Base-by-base conservation (phyloP, 2,113 vertebrate genomes). In the Passer domesticus region DNA sequence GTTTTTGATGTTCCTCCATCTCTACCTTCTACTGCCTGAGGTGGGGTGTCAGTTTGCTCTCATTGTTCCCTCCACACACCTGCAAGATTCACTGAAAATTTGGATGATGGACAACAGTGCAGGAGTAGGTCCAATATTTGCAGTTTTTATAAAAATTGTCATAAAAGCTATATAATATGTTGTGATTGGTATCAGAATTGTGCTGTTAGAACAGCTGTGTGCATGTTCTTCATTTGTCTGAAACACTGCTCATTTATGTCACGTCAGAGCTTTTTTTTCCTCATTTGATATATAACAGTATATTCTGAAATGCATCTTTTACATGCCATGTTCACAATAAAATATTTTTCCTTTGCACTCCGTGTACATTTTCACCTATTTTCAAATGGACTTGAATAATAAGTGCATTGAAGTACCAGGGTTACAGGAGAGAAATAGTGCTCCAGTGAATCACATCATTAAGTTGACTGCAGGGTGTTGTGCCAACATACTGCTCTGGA, bases 271-370 rank as follows among this genome's bases (percentile, higher is more conserved):
- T 78, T 58, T 24, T 43, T 58, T 43, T 87, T 31, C 3, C 47
- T 95, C 74, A 70, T 87, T 84, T 85, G 72, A 75, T 96, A 79
- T 69, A 73, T 94, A 89, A 74, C 87, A 63, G 18, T 89, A 52
- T 96, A 83, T 96, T 96, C 92, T 94, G 92, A 96, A 96, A 70
- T 24, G 3, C 47, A 37, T 97, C 94, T 96, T 90, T 59, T 94
- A 87, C 67, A 35, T 95, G 84, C 96, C 85, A 83, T 88, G 78
- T 83, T 95, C 82, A 87, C 95, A 98, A 98, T 97, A 98, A 98
- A 98, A 37, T 62, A 53, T 63, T 94, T 85, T 97, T 94, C 86
- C 64, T 94, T 93, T 96, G 31, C 79, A 23, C 22, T 91, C 74
- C 79, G 11, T 87, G 58, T 95, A 53, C 1, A 2, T 92, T 80